These are phyloP conservation scores for Corythoichthys haematopterus DNA, from an alignment of 2,113 vertebrate genomes.

Conservation along the genomic window DNA sequence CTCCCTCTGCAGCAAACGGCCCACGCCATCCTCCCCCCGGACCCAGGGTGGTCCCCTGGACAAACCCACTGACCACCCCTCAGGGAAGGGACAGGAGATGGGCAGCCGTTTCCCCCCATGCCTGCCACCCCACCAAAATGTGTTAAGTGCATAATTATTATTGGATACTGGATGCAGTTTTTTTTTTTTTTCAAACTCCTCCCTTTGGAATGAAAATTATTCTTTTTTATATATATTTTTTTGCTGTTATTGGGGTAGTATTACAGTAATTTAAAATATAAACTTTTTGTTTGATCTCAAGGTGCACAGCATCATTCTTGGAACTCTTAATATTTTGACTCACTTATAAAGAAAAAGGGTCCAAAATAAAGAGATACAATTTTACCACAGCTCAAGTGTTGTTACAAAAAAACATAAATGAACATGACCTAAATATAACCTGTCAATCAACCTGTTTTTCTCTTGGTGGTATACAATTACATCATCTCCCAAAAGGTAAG, in stretches of 20 bases:
- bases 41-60: too few species aligned
- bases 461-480: constrained; percentile 1
- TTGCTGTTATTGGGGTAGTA: neutral
- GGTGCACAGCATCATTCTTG: neutral
- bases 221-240: neutral
- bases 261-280: neutral
- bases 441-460: neutral
- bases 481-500: constrained; percentile 11
- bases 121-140: too few species aligned
- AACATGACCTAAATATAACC: neutral
- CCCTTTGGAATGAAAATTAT: neutral
- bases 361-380: neutral
- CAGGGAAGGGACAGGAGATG: too few species aligned
- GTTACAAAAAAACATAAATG: neutral
- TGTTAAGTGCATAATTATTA: too few species aligned
- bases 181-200: too few species aligned
- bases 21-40: too few species aligned
- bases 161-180: too few species aligned
- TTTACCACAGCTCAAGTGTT: neutral
- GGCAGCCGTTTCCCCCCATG: too few species aligned
- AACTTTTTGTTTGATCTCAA: neutral
- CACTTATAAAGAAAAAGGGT: neutral
- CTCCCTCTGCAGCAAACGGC: too few species aligned
- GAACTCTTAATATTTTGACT: neutral
- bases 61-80: too few species aligned